A percentile compares a stretch with the other conserved stretches of the same genome.
Conservation (phyloP, 1,140 invertebrate species). For the Drosophila bocki region DNA sequence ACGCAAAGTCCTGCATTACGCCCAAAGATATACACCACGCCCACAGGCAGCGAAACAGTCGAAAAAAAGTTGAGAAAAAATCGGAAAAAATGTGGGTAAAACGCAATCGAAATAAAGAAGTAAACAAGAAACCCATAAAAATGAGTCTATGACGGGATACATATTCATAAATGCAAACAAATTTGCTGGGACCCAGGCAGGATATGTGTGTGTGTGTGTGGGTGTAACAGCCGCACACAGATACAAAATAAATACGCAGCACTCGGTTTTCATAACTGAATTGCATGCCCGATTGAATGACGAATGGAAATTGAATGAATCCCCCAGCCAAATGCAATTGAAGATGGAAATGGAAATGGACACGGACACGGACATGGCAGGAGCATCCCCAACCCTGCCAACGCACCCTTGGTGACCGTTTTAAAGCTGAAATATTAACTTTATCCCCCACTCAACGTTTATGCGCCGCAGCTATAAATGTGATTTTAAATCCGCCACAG, state of each 20-base stretch:
- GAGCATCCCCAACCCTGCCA: constrained; percentile 1
- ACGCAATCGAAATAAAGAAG: constrained; percentile 53
- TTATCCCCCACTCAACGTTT: constrained; percentile 38
- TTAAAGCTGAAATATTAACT: constrained; percentile 55
- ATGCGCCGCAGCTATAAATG: constrained; percentile 26
- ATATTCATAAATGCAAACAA: constrained; percentile 77
- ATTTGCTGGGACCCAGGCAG: constrained; percentile 37
- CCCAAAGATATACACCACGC: constrained; percentile 66
- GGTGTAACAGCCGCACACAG: constrained; percentile 21
- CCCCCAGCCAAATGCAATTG: constrained; percentile 52
- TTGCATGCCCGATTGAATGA: constrained; percentile 64
- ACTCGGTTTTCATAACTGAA: constrained; percentile 71
- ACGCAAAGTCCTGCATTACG: constrained; percentile 48
- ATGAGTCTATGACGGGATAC: constrained; percentile 55
- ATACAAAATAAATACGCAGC: constrained; percentile 68
- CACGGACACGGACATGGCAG: constrained; percentile 31
- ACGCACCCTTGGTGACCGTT: constrained; percentile 14
- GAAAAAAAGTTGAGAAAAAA: constrained; percentile 19
- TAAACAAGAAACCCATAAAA: constrained; percentile 69
- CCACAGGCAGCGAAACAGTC: constrained; percentile 33
- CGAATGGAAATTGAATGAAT: constrained; percentile 65
- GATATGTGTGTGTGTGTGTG: neutral
- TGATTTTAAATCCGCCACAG: constrained; percentile 32
- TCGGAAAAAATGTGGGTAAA: constrained; percentile 9
- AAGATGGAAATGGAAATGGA: constrained; percentile 48